Evolutionary conservation across 2,888 invertebrate genomes (phyloP).

Genomic region (Aphidoletes aphidimyza): DNA sequence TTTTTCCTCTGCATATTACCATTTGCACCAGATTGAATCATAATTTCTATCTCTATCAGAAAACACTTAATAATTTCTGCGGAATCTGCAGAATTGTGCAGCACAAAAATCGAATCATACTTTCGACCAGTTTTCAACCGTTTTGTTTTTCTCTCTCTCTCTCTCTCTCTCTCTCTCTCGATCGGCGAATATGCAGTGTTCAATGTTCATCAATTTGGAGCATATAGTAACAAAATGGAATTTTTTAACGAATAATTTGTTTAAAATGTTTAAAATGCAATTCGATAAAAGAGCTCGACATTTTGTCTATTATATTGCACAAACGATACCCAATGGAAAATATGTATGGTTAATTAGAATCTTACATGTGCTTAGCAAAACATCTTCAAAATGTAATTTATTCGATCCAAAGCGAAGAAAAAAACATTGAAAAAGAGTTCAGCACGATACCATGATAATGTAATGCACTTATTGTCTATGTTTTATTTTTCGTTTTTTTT

Average conservation of each 20-base stretch:
- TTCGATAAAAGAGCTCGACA: too few relatives aligned
- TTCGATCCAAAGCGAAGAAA: not conserved
- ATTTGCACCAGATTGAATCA: conserved; percentile 24
- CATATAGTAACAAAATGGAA: too few relatives aligned
- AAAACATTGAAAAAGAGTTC: not conserved
- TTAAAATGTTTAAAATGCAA: too few relatives aligned
- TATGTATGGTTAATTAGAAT: conserved; percentile 3
- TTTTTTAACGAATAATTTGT: too few relatives aligned
- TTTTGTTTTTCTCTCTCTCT: too few relatives aligned
- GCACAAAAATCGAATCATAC: too few relatives aligned
- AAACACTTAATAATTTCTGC: conserved; percentile 20
- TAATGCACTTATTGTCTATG: conserved; percentile 27
- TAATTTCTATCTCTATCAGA: conserved; percentile 40
- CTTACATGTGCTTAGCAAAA: not conserved
- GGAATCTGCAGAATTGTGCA: not conserved
- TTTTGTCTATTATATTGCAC: too few relatives aligned
- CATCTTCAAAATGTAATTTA: conserved; percentile 20
- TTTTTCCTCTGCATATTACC: not conserved
- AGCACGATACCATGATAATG: conserved; percentile 12
- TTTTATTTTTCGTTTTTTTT: too few relatives aligned
- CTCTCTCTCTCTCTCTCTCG: too few relatives aligned
- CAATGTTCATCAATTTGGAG: too few relatives aligned
- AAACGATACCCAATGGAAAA: not conserved
- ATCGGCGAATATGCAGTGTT: too few relatives aligned
- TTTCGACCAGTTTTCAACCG: too few relatives aligned